Evolutionary conservation across 1,140 invertebrate species (phyloP).

Genomic region (Tetraneura akinire): DNA sequence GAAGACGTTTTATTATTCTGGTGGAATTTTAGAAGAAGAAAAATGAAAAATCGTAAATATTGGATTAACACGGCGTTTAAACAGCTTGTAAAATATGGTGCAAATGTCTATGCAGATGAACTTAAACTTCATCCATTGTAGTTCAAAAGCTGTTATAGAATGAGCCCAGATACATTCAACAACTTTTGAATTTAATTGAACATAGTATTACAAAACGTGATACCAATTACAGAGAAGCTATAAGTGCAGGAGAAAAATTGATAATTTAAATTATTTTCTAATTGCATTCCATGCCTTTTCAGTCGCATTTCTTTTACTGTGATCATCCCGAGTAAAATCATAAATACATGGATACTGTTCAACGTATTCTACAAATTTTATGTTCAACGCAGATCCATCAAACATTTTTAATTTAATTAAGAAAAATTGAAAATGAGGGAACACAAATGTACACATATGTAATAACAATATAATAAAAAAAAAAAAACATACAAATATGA

Average conservation of each 20-base stretch:
- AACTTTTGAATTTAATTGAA: constrained; percentile 38
- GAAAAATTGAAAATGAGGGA: constrained; percentile 21
- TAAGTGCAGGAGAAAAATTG: constrained; percentile 28
- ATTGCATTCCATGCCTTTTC: constrained; percentile 4
- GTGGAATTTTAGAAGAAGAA: constrained; percentile 31
- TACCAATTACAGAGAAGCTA: constrained; percentile 19
- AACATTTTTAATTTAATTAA: constrained; percentile 19
- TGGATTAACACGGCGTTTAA: constrained; percentile 24
- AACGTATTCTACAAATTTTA: constrained; percentile 31
- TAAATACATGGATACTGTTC: constrained; percentile 22
- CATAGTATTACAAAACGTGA: constrained; percentile 21
- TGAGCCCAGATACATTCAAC: constrained; percentile 22
- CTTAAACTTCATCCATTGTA: constrained; percentile 19
- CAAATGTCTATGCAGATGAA: constrained; percentile 28
- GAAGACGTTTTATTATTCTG: constrained; percentile 24
- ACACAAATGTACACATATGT: background rate
- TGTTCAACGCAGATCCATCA: constrained; percentile 19
- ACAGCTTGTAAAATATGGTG: constrained; percentile 28
- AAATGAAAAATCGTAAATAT: constrained; percentile 28
- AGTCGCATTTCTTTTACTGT: background rate
- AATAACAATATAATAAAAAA: no score
- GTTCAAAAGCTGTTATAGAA: constrained; percentile 36
- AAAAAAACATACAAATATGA: no score
- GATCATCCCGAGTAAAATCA: constrained; percentile 11
- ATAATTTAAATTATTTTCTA: no score